phyloP scores from a whole-genome alignment of 2,888 invertebrate genomes.

The Pseudoips prasinana region DNA sequence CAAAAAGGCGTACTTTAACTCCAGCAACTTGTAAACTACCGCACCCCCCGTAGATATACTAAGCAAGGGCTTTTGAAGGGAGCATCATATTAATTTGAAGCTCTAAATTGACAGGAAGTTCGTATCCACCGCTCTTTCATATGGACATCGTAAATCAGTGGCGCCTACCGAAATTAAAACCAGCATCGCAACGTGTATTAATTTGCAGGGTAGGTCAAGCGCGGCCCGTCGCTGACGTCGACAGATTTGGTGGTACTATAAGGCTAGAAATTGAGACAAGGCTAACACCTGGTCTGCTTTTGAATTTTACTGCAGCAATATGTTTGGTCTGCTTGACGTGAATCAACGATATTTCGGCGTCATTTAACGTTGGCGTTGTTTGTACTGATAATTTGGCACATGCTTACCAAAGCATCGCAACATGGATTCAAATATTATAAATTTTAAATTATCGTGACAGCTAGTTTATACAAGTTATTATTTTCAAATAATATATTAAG shows the following conservation, averaged over 20 bases:
- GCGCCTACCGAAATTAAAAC: slow-evolving; percentile 71
- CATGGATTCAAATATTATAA: no score
- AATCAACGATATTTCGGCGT: slow-evolving; percentile 15
- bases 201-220: slow-evolving; percentile 51
- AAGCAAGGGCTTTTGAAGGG: slow-evolving; percentile 28
- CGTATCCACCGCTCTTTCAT: slow-evolving; percentile 65
- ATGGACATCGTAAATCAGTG: slow-evolving; percentile 72
- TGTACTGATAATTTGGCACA: no score
- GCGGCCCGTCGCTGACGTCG: slow-evolving; percentile 48
- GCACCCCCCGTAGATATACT: slow-evolving; percentile 30
- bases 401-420: no score
- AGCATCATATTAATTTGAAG: slow-evolving; percentile 43
- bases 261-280: slow-evolving; percentile 53
- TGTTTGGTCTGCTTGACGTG: slow-evolving; percentile 15
- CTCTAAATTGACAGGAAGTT: slow-evolving; percentile 54
- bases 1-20: slow-evolving; percentile 54
- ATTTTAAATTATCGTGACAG: no score
- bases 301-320: slow-evolving; percentile 22
- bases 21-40: slow-evolving; percentile 39
- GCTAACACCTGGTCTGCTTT: slow-evolving; percentile 47
- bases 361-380: slow-evolving; percentile 14
- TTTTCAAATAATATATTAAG: no score
- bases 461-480: no score
- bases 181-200: slow-evolving; percentile 61
- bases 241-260: slow-evolving; percentile 64